Percentiles rank a stretch among this genome's conserved stretches.
phyloP scores from a whole-genome alignment of 35 echinoderm and acorn worm species.

The Chiridota heheva region DNA sequence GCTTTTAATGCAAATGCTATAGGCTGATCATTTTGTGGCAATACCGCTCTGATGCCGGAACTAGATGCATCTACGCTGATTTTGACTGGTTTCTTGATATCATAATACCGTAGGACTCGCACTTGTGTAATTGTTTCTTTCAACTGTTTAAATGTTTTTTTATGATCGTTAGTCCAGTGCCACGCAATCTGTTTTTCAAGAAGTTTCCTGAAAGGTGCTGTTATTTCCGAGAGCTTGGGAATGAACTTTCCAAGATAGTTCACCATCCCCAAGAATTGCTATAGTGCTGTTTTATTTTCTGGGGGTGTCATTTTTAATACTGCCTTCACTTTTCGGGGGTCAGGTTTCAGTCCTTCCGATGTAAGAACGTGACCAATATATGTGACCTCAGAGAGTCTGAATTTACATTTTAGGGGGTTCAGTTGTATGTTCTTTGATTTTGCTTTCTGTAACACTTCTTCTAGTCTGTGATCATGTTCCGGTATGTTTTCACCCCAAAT shows the following conservation, averaged over 20 bases:
- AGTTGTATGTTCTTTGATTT: constrained; percentile 36
- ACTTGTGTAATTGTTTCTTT: constrained; percentile 15
- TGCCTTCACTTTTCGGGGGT: constrained; percentile 47
- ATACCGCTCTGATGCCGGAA: constrained; percentile 14
- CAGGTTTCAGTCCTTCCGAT: constrained; percentile 52
- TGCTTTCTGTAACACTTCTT: constrained; percentile 26
- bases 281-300: constrained; percentile 17
- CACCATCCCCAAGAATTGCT: constrained; percentile 57
- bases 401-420: constrained; percentile 55
- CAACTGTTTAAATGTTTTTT: not conserved
- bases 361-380: constrained; percentile 59
- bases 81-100: constrained; percentile 19
- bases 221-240: constrained; percentile 30
- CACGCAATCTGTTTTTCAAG: constrained; percentile 36
- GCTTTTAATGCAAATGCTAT: constrained; percentile 63
- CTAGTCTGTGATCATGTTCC: constrained; percentile 36
- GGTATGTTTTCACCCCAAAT: constrained; percentile 23
- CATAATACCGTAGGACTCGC: constrained; percentile 45
- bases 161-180: constrained; percentile 40
- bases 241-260: constrained; percentile 58
- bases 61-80: constrained; percentile 50
- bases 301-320: constrained; percentile 37
- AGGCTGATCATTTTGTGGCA: constrained; percentile 25
- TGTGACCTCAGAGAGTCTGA: constrained; percentile 6
- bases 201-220: constrained; percentile 42